Conservation (phyloP, 2,113 vertebrate species). For the Neotoma lepida region DNA sequence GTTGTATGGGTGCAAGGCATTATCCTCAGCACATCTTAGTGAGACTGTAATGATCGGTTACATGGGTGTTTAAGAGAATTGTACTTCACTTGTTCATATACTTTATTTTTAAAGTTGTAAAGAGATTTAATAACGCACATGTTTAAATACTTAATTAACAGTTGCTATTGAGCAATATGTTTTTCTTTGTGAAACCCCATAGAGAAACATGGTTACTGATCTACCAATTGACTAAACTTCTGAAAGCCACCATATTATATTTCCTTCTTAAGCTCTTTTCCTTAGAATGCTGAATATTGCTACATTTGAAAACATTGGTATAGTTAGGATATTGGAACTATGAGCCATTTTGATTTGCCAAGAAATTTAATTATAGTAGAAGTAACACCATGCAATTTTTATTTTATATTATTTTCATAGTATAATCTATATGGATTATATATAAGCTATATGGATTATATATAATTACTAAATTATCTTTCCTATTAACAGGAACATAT, state of each 20-base stretch:
- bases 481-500: slow-evolving; percentile 28
- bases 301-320: slow-evolving; percentile 6
- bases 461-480: slow-evolving; percentile 34
- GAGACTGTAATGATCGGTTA: neutral
- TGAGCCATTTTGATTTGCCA: neutral
- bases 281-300: neutral
- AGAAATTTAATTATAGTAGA: neutral
- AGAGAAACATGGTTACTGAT: neutral
- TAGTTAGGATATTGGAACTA: neutral
- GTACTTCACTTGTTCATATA: neutral
- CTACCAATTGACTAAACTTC: neutral
- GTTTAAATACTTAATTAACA: neutral
- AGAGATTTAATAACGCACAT: neutral
- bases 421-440: neutral
- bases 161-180: neutral
- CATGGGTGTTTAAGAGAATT: neutral
- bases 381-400: neutral
- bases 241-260: neutral
- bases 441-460: neutral
- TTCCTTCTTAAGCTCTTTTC: slow-evolving; percentile 8
- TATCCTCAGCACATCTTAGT: neutral
- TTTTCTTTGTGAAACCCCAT: neutral
- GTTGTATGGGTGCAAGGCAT: neutral
- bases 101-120: slow-evolving; percentile 33
- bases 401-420: neutral